Base-by-base conservation (phyloP, 1,140 invertebrate species). In the Polypedilum vanderplanki region DNA sequence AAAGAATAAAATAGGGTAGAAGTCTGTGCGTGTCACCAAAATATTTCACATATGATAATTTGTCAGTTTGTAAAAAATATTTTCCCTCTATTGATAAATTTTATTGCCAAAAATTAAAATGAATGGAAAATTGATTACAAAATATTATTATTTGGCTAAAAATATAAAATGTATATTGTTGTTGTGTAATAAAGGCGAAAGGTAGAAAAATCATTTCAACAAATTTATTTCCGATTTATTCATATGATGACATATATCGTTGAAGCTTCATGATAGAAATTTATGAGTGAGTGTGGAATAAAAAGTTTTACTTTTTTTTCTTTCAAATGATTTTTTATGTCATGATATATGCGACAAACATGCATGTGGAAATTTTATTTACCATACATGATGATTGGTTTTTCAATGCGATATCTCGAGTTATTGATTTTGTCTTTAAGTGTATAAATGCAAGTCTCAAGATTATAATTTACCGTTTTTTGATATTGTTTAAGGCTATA, bases 101-200 rank as follows among this genome's bases (percentile, higher is more conserved):
- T 70, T 70, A 70, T 70, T 20, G 65, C 65, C 65, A 70, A 70
- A 70, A 70, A 70, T 70, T 70, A 70, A 70, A 70, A 70, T 70
- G 65, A 70, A 70, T 70, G 65, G 65, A 70, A 70, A 70, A 70
- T 70, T 70, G 65, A 70, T 70, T 70, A 70, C 65, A 22, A 70
- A 70, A 70, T 70, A 57, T 57, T 15, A n/a, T 33, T 33, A 67
- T 67, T n/a, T 73, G 24, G 18, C 18, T 18, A 73, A 73, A 33
- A 73, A 73, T 73, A 73, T 75, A 67, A 75, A 75, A 57, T n/a
- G n/a, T n/a, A 17, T 40, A 46, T 70, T 15, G 20, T 8, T n/a
- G n/a, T 33, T 33, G 4, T 33, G 40, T 33, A 75, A 75, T 75
- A 70, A 65, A 75, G 17, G 40, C 40, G 41, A 75, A 75, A 40